These are phyloP conservation scores for Pristionchus fissidentatus DNA, from an alignment of 2,888 invertebrate genomes.

Conservation along the genomic window DNA sequence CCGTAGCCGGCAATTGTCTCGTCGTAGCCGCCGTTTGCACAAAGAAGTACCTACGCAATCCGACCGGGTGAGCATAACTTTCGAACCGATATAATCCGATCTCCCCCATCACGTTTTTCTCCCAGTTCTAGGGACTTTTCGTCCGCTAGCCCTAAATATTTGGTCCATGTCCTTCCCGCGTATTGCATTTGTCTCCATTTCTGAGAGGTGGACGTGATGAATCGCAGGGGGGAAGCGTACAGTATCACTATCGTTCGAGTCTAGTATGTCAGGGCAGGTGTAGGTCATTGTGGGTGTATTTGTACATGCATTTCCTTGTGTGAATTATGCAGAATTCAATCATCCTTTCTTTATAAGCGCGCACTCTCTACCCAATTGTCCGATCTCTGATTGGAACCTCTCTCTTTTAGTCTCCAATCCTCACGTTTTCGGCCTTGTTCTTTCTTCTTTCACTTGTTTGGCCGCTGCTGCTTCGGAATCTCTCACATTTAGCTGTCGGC, in stretches of 20 bases:
- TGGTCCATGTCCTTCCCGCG: too few relatives aligned
- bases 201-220: too few relatives aligned
- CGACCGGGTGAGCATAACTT: slow-evolving; percentile 83
- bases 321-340: too few relatives aligned
- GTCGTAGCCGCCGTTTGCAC: slow-evolving; percentile 93
- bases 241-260: too few relatives aligned
- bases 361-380: too few relatives aligned
- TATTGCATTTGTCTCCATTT: too few relatives aligned
- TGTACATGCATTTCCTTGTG: too few relatives aligned
- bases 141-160: not conserved
- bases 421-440: not conserved
- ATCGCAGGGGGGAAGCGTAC: too few relatives aligned
- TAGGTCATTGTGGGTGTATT: too few relatives aligned
- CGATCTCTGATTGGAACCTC: too few relatives aligned
- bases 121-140: not conserved
- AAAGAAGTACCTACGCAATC: slow-evolving; percentile 93
- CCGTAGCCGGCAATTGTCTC: slow-evolving; percentile 93
- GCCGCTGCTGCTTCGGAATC: not conserved
- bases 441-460: not conserved
- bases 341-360: too few relatives aligned
- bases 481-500: slow-evolving; percentile 35
- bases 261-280: too few relatives aligned
- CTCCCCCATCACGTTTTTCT: not conserved
- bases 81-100: not conserved
- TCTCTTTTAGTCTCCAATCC: slow-evolving; percentile 1